A percentile compares a stretch with the other conserved stretches of the same genome.
Conservation (phyloP, 2,113 vertebrate genomes). For the Galemys pyrenaicus region DNA sequence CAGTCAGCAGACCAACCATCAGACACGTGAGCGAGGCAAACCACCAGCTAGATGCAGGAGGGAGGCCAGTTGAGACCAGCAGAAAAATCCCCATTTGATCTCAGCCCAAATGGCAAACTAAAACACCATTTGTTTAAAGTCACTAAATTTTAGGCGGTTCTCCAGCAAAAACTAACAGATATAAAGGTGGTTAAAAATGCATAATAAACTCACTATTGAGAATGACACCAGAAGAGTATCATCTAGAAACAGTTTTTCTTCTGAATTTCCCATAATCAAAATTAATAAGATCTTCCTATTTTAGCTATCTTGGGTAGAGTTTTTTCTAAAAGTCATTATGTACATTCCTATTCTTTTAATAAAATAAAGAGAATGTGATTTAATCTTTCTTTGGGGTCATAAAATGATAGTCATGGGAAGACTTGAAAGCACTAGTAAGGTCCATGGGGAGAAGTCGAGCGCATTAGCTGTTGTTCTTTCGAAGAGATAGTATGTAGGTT, state of each 20-base stretch:
- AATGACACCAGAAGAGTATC: not conserved
- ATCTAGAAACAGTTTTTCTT: not conserved
- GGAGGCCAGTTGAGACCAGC: not conserved
- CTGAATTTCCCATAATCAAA: not conserved
- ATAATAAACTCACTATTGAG: not conserved
- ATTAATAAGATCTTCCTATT: not conserved
- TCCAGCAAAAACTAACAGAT: not conserved
- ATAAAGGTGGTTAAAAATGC: not conserved
- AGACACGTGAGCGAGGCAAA: not conserved
- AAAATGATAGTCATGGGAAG: not conserved
- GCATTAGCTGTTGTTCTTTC: no score
- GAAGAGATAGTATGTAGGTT: not conserved
- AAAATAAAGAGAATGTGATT: not conserved
- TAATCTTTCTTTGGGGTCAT: not conserved
- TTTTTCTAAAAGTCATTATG: constrained; percentile 28
- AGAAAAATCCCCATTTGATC: not conserved
- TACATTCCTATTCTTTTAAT: not conserved
- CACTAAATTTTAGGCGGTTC: not conserved
- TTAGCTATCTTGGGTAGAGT: not conserved
- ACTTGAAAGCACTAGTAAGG: not conserved
- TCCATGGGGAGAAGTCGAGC: not conserved
- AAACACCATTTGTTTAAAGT: not conserved
- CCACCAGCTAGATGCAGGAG: not conserved
- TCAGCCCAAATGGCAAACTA: not conserved
- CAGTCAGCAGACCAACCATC: not conserved